phyloP scores from a whole-genome alignment of 1,140 invertebrate species.

The Solenopsis invicta region DNA sequence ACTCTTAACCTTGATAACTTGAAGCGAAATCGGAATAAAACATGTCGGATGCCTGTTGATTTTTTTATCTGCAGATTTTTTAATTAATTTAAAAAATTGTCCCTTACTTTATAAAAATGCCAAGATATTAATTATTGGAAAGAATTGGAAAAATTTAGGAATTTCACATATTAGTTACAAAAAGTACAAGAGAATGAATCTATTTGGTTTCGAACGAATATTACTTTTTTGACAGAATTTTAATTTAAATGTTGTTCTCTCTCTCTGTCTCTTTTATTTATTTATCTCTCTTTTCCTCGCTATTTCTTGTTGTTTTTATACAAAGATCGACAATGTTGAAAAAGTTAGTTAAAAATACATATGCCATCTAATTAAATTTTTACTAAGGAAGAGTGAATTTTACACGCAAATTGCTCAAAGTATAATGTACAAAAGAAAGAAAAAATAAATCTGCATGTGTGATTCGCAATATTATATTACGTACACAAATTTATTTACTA shows the following conservation, averaged over 20 bases:
- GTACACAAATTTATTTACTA: slow-evolving; percentile 11
- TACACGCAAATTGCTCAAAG: slow-evolving; percentile 20
- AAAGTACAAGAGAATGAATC: slow-evolving; percentile 35
- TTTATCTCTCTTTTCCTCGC: not conserved
- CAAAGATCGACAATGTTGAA: slow-evolving; percentile 11
- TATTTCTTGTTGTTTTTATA: not conserved
- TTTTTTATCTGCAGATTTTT: not conserved
- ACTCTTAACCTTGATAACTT: not conserved
- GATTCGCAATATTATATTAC: not conserved
- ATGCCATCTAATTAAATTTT: slow-evolving; percentile 33
- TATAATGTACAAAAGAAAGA: not conserved
- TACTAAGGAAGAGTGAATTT: not conserved
- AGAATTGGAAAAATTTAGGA: slow-evolving; percentile 16
- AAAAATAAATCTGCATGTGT: not conserved
- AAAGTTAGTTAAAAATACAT: slow-evolving; percentile 13
- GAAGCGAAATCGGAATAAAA: not conserved
- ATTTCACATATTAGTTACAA: slow-evolving; percentile 21
- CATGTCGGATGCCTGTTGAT: not conserved
- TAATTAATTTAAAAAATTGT: slow-evolving; percentile 7
- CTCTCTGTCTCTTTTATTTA: not conserved
- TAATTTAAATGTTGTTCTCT: slow-evolving; percentile 23
- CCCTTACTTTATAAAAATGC: not conserved
- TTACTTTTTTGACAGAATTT: slow-evolving; percentile 18
- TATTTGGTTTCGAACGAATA: not conserved
- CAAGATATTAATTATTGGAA: not conserved